Evolutionary conservation across 2,797 vertebrate genomes (phyloP).

Genomic region (Furcifer pardalis): DNA sequence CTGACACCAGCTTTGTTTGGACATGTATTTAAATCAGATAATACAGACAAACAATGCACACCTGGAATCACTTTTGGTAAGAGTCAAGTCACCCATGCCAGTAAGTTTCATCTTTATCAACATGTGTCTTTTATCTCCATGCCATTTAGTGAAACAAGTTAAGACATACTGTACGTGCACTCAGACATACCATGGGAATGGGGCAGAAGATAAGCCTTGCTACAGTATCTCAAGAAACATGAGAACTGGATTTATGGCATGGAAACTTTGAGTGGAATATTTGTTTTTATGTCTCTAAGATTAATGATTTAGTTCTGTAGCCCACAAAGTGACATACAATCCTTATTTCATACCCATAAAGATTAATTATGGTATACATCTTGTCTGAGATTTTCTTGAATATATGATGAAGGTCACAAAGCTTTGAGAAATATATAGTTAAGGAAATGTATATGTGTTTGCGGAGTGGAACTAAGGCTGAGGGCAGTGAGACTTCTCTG

Average conservation of each 20-base stretch:
- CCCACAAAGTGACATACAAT: neutral
- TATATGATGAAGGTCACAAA: neutral
- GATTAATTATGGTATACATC: too few species aligned
- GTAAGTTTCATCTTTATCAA: too few species aligned
- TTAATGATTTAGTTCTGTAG: neutral
- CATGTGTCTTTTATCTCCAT: too few species aligned
- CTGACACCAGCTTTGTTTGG: neutral
- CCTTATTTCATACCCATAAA: neutral
- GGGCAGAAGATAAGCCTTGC: too few species aligned
- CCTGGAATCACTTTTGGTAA: neutral
- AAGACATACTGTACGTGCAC: too few species aligned
- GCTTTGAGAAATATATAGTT: neutral
- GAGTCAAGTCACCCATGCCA: neutral
- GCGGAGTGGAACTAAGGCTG: neutral
- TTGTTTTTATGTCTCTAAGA: neutral
- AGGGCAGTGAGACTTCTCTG: too few species aligned
- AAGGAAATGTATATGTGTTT: neutral
- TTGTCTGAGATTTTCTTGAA: too few species aligned
- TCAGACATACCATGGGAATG: neutral
- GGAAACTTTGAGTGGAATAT: too few species aligned
- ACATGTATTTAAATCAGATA: too few species aligned
- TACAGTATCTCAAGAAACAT: too few species aligned
- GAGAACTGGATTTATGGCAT: too few species aligned
- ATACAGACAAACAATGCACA: neutral
- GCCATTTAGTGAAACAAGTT: too few species aligned